These are phyloP conservation scores for Squalus acanthias DNA, from an alignment of 2,797 vertebrate species.

Conservation along the genomic window DNA sequence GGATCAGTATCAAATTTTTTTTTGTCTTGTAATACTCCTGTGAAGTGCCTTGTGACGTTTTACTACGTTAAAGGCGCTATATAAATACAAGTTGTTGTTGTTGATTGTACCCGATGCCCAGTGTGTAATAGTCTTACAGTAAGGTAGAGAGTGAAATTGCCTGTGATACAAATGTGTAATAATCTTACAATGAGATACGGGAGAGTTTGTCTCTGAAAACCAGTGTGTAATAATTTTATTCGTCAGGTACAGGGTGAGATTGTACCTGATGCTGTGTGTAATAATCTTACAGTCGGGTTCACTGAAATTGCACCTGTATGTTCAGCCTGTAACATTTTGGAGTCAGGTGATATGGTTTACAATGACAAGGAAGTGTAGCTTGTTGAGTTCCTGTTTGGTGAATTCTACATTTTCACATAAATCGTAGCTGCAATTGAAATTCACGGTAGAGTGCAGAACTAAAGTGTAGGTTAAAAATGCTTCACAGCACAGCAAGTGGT, in stretches of 20 bases:
- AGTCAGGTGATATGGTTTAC: not conserved
- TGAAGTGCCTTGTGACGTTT: too few relatives aligned
- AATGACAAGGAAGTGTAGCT: not conserved
- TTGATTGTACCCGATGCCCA: too few relatives aligned
- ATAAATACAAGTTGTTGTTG: too few relatives aligned
- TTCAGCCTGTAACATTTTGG: not conserved
- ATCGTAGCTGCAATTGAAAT: not conserved
- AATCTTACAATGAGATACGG: not conserved
- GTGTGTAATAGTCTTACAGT: too few relatives aligned
- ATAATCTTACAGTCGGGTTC: not conserved
- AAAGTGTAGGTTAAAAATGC: not conserved
- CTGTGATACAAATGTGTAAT: too few relatives aligned
- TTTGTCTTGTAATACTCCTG: too few relatives aligned
- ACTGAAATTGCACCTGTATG: not conserved
- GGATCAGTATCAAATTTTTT: too few relatives aligned
- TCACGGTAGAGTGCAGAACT: not conserved
- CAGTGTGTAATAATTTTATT: not conserved
- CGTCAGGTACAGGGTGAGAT: not conserved
- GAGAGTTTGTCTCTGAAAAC: not conserved
- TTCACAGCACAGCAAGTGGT: not conserved
- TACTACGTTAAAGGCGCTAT: too few relatives aligned
- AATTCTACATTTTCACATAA: not conserved
- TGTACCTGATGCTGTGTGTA: not conserved
- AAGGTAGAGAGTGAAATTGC: too few relatives aligned
- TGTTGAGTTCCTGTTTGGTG: not conserved